phyloP scores from a whole-genome alignment of 2,888 invertebrate species.

The Clepsis dumicolana region DNA sequence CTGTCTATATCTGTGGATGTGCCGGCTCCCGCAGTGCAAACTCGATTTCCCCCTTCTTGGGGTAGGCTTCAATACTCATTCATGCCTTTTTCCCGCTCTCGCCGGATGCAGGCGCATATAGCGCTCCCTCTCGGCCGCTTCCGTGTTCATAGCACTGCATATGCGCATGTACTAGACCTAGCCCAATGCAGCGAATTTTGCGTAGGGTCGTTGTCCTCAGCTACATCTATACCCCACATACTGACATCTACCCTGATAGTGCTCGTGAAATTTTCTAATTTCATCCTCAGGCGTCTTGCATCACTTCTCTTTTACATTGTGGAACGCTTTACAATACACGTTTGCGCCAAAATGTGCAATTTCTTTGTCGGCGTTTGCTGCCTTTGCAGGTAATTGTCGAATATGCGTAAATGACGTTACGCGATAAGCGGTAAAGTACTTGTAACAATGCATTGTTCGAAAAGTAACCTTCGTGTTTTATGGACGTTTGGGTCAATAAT shows the following conservation, averaged over 20 bases:
- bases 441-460: constrained; percentile 52
- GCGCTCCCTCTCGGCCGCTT: constrained; percentile 74
- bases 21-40: constrained; percentile 80
- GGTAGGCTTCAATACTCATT: constrained; percentile 85
- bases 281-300: constrained; percentile 37
- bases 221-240: constrained; percentile 63
- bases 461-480: constrained; percentile 64
- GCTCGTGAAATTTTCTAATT: constrained; percentile 63
- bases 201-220: constrained; percentile 84
- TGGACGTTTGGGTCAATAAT: constrained; percentile 60
- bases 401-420: constrained; percentile 50
- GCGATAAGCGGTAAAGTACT: constrained; percentile 43
- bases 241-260: constrained; percentile 58
- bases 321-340: constrained; percentile 50
- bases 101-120: constrained; percentile 64
- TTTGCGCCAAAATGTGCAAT: constrained; percentile 66
- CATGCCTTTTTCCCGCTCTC: constrained; percentile 82
- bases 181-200: constrained; percentile 87
- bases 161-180: constrained; percentile 85
- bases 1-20: constrained; percentile 75
- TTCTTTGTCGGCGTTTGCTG: constrained; percentile 62
- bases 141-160: constrained; percentile 79
- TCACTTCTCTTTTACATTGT: constrained; percentile 40
- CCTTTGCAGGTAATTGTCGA: constrained; percentile 55
- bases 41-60: constrained; percentile 84